A percentile compares a stretch with the other conserved stretches of the same genome.
phyloP scores from a whole-genome alignment of 1,140 invertebrate species.

The Callitettix versicolor region DNA sequence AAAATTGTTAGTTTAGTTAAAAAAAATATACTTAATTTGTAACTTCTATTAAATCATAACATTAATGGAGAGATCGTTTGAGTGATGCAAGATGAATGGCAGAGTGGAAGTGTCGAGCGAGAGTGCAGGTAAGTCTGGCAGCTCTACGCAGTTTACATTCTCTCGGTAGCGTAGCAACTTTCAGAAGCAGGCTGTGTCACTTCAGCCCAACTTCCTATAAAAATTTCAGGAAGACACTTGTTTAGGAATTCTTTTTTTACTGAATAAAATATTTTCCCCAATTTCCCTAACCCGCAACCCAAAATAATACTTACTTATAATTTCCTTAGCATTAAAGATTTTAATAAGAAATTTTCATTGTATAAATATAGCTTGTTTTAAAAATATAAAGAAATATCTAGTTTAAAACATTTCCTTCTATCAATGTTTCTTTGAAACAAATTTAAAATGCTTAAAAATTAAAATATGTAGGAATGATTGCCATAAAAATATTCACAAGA shows the following conservation, averaged over 20 bases:
- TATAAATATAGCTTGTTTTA: background rate
- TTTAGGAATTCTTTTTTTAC: constrained; percentile 16
- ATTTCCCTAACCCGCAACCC: background rate
- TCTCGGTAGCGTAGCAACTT: constrained; percentile 8
- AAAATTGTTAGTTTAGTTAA: no score
- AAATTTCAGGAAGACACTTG: constrained; percentile 41
- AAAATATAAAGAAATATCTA: background rate
- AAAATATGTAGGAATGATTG: no score
- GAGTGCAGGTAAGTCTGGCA: constrained; percentile 7
- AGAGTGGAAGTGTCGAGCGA: constrained; percentile 1
- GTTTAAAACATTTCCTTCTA: background rate
- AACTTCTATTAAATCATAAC: no score
- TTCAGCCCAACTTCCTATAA: constrained; percentile 44
- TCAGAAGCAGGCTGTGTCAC: constrained; percentile 26
- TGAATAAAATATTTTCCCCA: constrained; percentile 11
- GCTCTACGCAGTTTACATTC: constrained; percentile 17
- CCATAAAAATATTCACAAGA: no score
- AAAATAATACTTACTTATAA: background rate
- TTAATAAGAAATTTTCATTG: background rate
- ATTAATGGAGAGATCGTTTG: no score
- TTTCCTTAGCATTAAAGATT: background rate
- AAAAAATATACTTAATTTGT: no score
- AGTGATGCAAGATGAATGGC: constrained; percentile 4
- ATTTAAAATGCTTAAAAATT: no score
- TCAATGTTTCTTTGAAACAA: background rate